Conservation (phyloP, 2,113 vertebrate species). For the Rhineura floridana region DNA sequence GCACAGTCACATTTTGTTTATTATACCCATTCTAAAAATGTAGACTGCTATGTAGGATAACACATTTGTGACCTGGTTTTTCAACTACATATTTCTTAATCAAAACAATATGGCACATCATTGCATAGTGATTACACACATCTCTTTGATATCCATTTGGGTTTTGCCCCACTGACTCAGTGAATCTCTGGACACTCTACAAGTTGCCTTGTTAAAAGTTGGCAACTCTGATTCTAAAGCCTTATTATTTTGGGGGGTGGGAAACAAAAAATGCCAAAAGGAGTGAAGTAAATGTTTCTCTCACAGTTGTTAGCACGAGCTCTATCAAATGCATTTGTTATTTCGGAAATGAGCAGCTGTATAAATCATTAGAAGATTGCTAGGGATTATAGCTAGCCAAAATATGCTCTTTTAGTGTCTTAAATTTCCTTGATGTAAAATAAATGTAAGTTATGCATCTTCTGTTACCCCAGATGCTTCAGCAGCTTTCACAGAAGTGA, state of each 20-base stretch:
- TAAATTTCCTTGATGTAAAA: slow-evolving; percentile 63
- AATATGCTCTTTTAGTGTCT: slow-evolving; percentile 65
- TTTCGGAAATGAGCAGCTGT: slow-evolving; percentile 74
- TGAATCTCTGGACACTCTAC: not conserved
- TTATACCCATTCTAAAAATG: not conserved
- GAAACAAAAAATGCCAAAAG: not conserved
- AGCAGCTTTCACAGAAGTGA: slow-evolving; percentile 5
- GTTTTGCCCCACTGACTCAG: not conserved
- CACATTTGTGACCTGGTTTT: not conserved
- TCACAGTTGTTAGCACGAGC: slow-evolving; percentile 52
- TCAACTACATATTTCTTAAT: not conserved
- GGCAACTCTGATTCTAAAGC: not conserved
- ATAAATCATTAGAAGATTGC: slow-evolving; percentile 78
- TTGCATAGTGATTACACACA: not conserved
- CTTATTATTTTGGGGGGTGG: not conserved
- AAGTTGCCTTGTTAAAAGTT: not conserved
- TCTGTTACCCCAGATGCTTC: slow-evolving; percentile 21
- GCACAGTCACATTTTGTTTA: not conserved
- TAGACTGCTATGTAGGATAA: not conserved
- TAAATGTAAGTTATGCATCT: slow-evolving; percentile 44
- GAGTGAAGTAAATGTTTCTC: not conserved
- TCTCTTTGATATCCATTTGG: not conserved
- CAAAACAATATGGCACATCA: not conserved
- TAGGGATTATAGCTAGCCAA: slow-evolving; percentile 67
- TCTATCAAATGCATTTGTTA: slow-evolving; percentile 69